phyloP scores from a whole-genome alignment of 1,140 invertebrate genomes.

The Ostrea edulis region DNA sequence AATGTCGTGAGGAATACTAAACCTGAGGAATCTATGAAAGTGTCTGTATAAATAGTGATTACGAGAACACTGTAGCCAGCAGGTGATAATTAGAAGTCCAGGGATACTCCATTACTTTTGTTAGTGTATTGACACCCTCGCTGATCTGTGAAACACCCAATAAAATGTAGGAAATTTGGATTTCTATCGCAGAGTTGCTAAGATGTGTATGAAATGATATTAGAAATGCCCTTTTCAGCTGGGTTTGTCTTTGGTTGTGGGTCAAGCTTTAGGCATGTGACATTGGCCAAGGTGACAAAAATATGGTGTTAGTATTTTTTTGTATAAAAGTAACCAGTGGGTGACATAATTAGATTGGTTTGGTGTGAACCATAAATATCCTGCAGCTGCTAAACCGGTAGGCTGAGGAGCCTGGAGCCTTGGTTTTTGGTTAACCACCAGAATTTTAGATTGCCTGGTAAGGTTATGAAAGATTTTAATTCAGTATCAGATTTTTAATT shows the following conservation, averaged over 20 bases:
- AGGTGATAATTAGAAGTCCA: background rate
- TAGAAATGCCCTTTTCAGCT: background rate
- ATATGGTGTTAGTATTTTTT: background rate
- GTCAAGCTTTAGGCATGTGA: background rate
- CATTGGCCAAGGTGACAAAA: background rate
- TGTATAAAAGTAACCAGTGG: background rate
- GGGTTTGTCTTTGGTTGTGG: background rate
- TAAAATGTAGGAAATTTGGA: background rate
- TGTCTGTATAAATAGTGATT: background rate
- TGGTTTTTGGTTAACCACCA: conserved; percentile 8
- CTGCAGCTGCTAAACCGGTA: background rate
- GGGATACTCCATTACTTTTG: background rate
- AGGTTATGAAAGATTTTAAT: conserved; percentile 11
- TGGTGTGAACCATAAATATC: background rate
- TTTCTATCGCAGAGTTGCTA: background rate
- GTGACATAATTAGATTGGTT: background rate
- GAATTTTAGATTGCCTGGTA: background rate
- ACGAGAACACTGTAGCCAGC: background rate
- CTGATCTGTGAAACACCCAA: background rate
- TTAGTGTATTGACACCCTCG: background rate
- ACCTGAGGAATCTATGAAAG: background rate
- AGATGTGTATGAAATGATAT: background rate
- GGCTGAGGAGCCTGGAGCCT: background rate
- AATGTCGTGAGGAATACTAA: too few relatives aligned
- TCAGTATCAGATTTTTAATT: conserved; percentile 8